phyloP scores from a whole-genome alignment of 2,113 vertebrate species.

The Nyctibius bracteatus region DNA sequence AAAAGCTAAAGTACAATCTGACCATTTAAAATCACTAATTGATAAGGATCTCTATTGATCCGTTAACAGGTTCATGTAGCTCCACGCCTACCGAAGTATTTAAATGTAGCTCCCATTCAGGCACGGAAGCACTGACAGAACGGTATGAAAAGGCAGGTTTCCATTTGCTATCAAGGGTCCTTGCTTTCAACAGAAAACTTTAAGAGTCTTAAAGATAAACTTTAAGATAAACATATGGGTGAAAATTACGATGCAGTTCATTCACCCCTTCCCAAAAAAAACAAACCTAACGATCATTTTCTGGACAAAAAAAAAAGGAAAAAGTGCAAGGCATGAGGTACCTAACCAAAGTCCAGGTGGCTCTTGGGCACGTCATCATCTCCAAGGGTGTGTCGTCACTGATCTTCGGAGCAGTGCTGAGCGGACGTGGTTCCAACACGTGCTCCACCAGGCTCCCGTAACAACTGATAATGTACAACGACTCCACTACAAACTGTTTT shows the following conservation, averaged over 20 bases:
- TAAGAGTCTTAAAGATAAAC: background rate
- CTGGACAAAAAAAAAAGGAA: background rate
- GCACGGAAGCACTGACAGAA: background rate
- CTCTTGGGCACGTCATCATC: constrained; percentile 88
- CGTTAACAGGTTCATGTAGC: background rate
- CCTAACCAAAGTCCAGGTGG: constrained; percentile 95
- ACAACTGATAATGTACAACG: constrained; percentile 92
- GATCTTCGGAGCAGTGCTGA: constrained; percentile 91
- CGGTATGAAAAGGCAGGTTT: accelerated
- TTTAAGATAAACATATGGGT: background rate
- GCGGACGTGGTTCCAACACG: constrained; percentile 88
- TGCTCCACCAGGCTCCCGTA: constrained; percentile 96
- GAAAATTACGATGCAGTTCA: background rate
- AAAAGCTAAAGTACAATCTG: background rate
- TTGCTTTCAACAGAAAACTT: background rate
- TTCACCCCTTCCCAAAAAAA: background rate
- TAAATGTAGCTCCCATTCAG: background rate
- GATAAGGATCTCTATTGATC: background rate
- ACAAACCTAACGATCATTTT: accelerated
- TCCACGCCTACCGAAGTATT: accelerated
- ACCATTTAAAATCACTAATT: constrained; percentile 14
- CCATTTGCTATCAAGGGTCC: background rate
- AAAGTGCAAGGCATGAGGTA: constrained; percentile 31
- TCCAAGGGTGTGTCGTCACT: constrained; percentile 95
- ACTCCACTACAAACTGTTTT: constrained; percentile 91